These are phyloP conservation scores for Labeo rohita DNA, from an alignment of 2,113 vertebrate genomes.

Conservation along the genomic window DNA sequence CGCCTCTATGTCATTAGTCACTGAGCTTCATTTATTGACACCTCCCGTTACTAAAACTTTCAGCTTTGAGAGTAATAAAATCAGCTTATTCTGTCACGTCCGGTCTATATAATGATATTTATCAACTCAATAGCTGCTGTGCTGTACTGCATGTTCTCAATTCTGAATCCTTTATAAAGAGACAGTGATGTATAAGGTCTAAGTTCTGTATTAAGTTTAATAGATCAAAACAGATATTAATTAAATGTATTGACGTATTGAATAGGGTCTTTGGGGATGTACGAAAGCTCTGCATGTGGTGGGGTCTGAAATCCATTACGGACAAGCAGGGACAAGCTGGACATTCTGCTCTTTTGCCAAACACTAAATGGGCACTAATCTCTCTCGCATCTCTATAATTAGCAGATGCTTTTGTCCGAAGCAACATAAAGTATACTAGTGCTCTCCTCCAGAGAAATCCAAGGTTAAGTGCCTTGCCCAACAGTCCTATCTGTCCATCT, in stretches of 20 bases:
- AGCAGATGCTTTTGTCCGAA: conserved; percentile 25
- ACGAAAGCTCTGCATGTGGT: neutral
- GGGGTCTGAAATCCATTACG: conserved; percentile 11
- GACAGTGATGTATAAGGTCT: neutral
- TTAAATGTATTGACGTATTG: neutral
- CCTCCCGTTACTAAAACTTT: neutral
- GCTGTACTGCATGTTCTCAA: neutral
- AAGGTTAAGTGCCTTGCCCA: conserved; percentile 7
- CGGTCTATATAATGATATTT: neutral
- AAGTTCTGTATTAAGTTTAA: neutral
- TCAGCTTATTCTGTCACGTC: neutral
- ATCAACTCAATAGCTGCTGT: neutral
- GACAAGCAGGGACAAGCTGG: neutral
- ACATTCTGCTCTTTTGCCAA: neutral
- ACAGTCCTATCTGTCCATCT: neutral
- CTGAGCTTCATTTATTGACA: conserved; percentile 24
- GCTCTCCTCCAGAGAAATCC: neutral
- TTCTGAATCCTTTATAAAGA: neutral
- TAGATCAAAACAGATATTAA: neutral
- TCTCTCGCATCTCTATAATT: conserved; percentile 20
- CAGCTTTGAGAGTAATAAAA: neutral
- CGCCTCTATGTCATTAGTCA: conserved; percentile 37
- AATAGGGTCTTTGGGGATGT: conserved; percentile 3
- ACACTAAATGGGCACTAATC: conserved; percentile 22
- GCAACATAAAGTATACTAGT: neutral